Conservation (phyloP, 2,797 vertebrate species). For the Esox lucius region DNA sequence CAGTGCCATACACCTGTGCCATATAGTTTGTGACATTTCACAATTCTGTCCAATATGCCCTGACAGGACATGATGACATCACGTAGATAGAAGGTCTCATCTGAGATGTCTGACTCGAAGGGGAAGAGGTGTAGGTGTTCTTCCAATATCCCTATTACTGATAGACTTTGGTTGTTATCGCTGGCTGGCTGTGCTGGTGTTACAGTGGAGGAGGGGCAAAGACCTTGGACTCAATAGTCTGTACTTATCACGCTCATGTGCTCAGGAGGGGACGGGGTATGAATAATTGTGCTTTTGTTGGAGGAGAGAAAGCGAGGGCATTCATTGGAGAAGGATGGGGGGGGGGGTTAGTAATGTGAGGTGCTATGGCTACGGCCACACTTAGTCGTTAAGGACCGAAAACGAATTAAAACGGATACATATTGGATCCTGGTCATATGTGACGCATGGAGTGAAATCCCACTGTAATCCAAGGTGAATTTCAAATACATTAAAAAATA, state of each 20-base stretch:
- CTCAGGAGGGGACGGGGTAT: conserved; percentile 32
- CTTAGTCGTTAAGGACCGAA: too few species aligned
- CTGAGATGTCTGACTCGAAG: conserved; percentile 1
- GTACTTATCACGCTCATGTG: conserved; percentile 50
- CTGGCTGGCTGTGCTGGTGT: background rate
- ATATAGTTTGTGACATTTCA: background rate
- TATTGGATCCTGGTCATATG: too few species aligned
- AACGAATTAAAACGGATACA: too few species aligned
- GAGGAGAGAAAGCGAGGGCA: conserved; percentile 46
- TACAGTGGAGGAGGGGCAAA: conserved; percentile 39
- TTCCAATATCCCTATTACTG: conserved; percentile 37
- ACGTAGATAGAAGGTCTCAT: conserved; percentile 9
- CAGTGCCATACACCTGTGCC: background rate
- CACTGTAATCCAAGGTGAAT: too few species aligned
- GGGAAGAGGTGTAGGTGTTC: conserved; percentile 23
- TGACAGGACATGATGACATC: background rate
- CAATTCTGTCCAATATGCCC: background rate
- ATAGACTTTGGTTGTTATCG: conserved; percentile 3
- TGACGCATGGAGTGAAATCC: too few species aligned
- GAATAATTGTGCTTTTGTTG: conserved; percentile 52
- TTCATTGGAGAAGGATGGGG: conserved; percentile 56
- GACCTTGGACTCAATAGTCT: conserved; percentile 50
- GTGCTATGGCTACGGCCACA: background rate
- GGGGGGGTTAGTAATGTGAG: conserved; percentile 24
- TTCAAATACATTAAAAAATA: too few species aligned